phyloP scores from a whole-genome alignment of 2,888 invertebrate species.

The Acutogordius australiensis region DNA sequence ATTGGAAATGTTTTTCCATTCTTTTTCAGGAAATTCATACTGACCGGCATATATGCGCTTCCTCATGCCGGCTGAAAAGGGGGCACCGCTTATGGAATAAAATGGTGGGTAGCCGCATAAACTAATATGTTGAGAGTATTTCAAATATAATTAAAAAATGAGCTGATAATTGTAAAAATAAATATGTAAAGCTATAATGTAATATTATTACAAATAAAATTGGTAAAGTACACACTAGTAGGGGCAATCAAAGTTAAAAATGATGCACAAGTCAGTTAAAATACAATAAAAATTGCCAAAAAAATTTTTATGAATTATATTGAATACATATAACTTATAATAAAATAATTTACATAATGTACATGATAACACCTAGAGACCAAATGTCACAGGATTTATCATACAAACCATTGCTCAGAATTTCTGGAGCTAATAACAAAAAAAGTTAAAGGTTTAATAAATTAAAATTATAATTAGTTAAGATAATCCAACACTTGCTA shows the following conservation, averaged over 20 bases:
- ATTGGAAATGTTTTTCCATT: constrained; percentile 69
- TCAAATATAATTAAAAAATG: too few relatives aligned
- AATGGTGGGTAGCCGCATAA: constrained; percentile 95
- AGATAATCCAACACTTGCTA: constrained; percentile 14
- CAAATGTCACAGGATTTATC: constrained; percentile 97
- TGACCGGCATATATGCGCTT: constrained; percentile 73
- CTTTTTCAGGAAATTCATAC: constrained; percentile 79
- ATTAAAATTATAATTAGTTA: constrained; percentile 17
- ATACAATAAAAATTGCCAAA: too few relatives aligned
- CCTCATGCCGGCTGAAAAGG: constrained; percentile 97
- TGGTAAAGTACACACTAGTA: too few relatives aligned
- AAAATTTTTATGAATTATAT: too few relatives aligned
- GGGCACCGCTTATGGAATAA: constrained; percentile 80
- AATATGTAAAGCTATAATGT: too few relatives aligned
- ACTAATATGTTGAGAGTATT: constrained; percentile 22
- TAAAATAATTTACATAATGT: constrained; percentile 44
- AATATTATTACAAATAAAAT: too few relatives aligned
- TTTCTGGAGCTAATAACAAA: constrained; percentile 38
- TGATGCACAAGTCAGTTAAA: too few relatives aligned
- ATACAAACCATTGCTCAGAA: constrained; percentile 78
- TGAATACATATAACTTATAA: background rate
- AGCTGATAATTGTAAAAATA: too few relatives aligned
- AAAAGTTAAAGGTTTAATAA: constrained; percentile 1
- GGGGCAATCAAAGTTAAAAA: too few relatives aligned
- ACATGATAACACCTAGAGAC: constrained; percentile 96